phyloP scores from a whole-genome alignment of 2,888 invertebrate species.

The Tetranychus piercei region DNA sequence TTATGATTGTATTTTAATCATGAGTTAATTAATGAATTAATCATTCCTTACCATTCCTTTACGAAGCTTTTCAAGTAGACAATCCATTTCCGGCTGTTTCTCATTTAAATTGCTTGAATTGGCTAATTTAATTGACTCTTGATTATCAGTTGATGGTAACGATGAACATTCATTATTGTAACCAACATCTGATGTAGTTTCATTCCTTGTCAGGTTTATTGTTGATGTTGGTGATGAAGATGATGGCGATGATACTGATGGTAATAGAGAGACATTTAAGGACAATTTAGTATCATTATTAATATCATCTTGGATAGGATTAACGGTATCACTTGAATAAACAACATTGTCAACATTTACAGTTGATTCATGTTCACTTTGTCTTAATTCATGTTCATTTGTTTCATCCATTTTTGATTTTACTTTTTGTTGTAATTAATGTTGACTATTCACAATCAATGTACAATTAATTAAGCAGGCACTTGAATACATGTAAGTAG shows the following conservation, averaged over 20 bases:
- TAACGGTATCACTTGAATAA: not conserved
- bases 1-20: not conserved
- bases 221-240: not conserved
- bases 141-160: not conserved
- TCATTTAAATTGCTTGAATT: not conserved
- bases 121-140: not conserved
- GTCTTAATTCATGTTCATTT: not conserved
- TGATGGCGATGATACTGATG: not conserved
- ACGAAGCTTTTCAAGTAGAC: conserved; percentile 16
- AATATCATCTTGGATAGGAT: not conserved
- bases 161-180: not conserved
- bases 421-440: not conserved
- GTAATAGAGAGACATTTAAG: not conserved
- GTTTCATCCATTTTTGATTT: not conserved
- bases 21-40: not conserved
- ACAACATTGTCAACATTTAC: not conserved
- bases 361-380: not conserved
- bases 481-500: not conserved
- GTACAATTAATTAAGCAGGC: not conserved
- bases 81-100: conserved; percentile 3
- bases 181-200: not conserved
- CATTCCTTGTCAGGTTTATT: not conserved
- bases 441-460: not conserved
- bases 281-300: not conserved
- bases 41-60: conserved; percentile 16